A percentile compares a stretch with the other conserved stretches of the same genome.
Conservation (phyloP, 2,797 vertebrate species). For the Sebastiscus albofasciatus region DNA sequence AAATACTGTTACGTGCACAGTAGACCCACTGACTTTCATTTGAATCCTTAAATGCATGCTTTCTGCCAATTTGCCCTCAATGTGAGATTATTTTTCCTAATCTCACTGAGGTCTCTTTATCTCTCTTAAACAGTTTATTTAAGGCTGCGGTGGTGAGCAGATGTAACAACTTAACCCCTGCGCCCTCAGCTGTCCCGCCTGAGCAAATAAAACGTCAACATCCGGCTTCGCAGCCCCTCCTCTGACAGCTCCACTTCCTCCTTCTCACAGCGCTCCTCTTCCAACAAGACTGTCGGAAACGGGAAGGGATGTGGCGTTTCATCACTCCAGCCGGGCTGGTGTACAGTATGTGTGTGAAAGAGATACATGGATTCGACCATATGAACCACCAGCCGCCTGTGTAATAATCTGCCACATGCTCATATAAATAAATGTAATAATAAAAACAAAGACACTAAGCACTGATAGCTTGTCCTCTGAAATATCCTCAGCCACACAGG, state of each 20-base stretch:
- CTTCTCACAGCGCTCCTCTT: slow-evolving; percentile 60
- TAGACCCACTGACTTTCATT: not conserved
- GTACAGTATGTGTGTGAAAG: not conserved
- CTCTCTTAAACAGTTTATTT: slow-evolving; percentile 27
- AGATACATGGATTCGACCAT: not conserved
- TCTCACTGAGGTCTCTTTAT: not conserved
- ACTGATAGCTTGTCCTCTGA: not conserved
- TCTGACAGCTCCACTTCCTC: slow-evolving; percentile 76
- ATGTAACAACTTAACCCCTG: slow-evolving; percentile 82
- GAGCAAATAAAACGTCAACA: slow-evolving; percentile 85
- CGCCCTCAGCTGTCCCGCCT: slow-evolving; percentile 80
- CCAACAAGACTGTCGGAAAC: slow-evolving; percentile 4
- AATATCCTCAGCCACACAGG: not conserved
- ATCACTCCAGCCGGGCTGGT: not conserved
- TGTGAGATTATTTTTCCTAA: not conserved
- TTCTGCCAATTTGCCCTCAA: not conserved
- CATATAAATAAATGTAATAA: not conserved
- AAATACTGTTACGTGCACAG: not conserved
- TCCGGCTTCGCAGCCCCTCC: slow-evolving; percentile 76
- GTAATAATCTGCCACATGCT: not conserved
- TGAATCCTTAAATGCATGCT: not conserved
- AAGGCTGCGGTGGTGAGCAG: slow-evolving; percentile 68
- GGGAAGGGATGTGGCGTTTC: slow-evolving; percentile 21
- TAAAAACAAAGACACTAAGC: not conserved
- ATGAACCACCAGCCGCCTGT: not conserved